These are phyloP conservation scores for Lasaia peninsularis DNA, from an alignment of 1,140 invertebrate genomes.

Conservation along the genomic window DNA sequence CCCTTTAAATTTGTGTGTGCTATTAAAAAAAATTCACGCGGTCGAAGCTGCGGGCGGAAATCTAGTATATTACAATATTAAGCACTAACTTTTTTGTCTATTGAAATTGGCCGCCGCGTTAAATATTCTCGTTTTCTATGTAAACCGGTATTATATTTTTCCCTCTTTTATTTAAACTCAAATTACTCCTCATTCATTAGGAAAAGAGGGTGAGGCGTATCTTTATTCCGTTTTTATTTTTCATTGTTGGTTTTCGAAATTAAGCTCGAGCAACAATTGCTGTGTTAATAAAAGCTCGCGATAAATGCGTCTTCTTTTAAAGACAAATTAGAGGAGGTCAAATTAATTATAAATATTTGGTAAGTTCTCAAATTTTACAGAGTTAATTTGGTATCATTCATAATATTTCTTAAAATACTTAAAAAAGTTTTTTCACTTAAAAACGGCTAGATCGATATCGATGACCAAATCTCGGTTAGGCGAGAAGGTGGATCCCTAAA, in stretches of 20 bases:
- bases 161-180: slow-evolving; percentile 66
- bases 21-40: too few species aligned
- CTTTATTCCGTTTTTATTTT: slow-evolving; percentile 60
- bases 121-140: slow-evolving; percentile 55
- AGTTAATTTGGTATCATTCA: too few species aligned
- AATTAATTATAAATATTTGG: slow-evolving; percentile 5
- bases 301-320: slow-evolving; percentile 51
- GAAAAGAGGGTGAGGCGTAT: slow-evolving; percentile 44
- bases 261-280: slow-evolving; percentile 62
- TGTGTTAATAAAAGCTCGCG: slow-evolving; percentile 57
- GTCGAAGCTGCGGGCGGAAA: too few species aligned
- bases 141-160: slow-evolving; percentile 62
- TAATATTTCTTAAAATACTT: too few species aligned
- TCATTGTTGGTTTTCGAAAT: slow-evolving; percentile 69
- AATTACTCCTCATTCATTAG: slow-evolving; percentile 70
- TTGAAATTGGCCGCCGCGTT: slow-evolving; percentile 47
- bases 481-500: too few species aligned
- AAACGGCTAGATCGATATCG: too few species aligned
- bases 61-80: too few species aligned
- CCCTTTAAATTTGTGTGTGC: too few species aligned
- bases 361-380: not conserved
- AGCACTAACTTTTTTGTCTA: slow-evolving; percentile 26
- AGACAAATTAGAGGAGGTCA: slow-evolving; percentile 23
- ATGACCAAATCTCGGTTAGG: too few species aligned
- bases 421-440: too few species aligned